Percentiles rank a stretch among this genome's conserved stretches.
These are phyloP conservation scores for Hyperoplus immaculatus DNA, from an alignment of 2,797 vertebrate genomes.

Conservation along the genomic window DNA sequence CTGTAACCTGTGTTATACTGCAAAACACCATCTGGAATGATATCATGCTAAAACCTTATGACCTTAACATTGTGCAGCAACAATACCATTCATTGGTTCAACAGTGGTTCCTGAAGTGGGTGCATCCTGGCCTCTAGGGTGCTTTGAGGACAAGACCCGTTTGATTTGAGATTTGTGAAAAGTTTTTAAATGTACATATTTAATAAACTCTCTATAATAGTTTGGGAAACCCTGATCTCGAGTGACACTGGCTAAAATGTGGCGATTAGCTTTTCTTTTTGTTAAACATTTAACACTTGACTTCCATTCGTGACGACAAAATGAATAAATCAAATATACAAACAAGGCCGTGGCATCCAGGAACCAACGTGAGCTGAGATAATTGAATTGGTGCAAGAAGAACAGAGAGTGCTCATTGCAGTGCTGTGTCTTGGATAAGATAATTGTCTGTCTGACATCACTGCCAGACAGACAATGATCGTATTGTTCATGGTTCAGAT, in stretches of 20 bases:
- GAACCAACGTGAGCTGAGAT: constrained; percentile 7
- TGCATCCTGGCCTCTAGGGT: not conserved
- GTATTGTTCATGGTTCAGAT: not conserved
- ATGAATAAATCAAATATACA: not conserved
- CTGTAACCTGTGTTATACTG: not conserved
- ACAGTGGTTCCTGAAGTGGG: not conserved
- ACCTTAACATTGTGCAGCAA: not conserved
- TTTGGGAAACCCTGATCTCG: not conserved
- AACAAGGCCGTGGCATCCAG: not conserved
- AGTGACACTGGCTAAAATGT: not conserved
- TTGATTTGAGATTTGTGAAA: not conserved
- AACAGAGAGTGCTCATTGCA: not conserved
- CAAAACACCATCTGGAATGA: not conserved
- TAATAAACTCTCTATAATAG: no score
- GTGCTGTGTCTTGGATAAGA: not conserved
- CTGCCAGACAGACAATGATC: not conserved
- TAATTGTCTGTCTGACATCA: not conserved
- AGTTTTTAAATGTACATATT: no score
- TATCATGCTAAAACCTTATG: not conserved
- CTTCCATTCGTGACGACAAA: not conserved
- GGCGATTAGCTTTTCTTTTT: not conserved
- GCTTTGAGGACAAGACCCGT: not conserved
- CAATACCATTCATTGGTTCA: not conserved
- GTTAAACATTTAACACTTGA: not conserved
- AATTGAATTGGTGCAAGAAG: not conserved